These are phyloP conservation scores for Anolis sagrei DNA, from an alignment of 2,113 vertebrate genomes.

Conservation along the genomic window DNA sequence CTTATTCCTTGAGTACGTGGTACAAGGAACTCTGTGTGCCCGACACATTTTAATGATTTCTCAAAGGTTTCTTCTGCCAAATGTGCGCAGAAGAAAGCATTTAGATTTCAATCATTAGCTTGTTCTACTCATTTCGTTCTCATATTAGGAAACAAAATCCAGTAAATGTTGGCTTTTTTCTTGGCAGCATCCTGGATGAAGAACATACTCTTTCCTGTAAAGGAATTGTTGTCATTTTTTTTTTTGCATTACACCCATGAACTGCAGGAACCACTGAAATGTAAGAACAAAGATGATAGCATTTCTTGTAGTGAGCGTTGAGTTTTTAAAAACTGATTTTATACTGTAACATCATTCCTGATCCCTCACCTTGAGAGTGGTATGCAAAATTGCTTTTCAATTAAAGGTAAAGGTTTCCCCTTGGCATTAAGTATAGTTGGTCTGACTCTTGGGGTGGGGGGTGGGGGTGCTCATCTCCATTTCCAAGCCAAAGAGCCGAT, in stretches of 20 bases:
- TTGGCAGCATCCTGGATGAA: neutral
- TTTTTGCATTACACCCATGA: neutral
- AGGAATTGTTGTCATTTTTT: neutral
- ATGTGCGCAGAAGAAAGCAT: neutral
- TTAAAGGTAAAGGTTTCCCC: too few species aligned
- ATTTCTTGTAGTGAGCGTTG: too few species aligned
- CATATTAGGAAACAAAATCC: neutral
- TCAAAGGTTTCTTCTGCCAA: conserved; percentile 16
- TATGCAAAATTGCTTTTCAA: too few species aligned
- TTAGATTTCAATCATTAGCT: neutral
- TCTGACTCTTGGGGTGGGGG: too few species aligned
- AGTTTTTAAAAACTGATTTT: too few species aligned
- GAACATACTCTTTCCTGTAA: neutral
- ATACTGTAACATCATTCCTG: too few species aligned
- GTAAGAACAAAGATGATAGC: neutral
- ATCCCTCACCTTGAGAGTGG: too few species aligned
- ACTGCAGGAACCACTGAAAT: neutral
- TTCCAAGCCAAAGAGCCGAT: too few species aligned
- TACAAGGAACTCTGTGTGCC: neutral
- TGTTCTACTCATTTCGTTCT: neutral
- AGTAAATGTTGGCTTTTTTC: neutral
- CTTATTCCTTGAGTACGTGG: neutral
- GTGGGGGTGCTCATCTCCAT: too few species aligned
- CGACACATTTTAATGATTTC: conserved; percentile 1
- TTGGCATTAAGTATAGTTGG: too few species aligned